Evolutionary conservation across 2,113 vertebrate genomes (phyloP).

Genomic region (Hemicordylus capensis): DNA sequence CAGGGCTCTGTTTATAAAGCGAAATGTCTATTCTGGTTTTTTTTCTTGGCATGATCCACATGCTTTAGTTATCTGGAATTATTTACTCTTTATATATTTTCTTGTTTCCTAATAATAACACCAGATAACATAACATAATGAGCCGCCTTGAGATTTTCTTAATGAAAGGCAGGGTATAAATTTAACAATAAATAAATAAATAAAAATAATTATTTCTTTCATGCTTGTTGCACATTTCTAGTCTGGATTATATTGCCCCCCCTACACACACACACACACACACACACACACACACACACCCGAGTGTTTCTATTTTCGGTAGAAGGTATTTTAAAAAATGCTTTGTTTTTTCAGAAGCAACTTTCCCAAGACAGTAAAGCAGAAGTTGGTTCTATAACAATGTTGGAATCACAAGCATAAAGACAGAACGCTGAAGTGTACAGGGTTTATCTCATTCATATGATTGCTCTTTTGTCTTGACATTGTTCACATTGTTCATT

Average conservation of each 20-base stretch:
- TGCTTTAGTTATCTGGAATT: too few relatives aligned
- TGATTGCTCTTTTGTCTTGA: background rate
- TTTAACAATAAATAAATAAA: too few relatives aligned
- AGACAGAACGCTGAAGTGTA: background rate
- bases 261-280: background rate
- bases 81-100: too few relatives aligned
- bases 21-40: too few relatives aligned
- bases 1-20: background rate
- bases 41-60: too few relatives aligned
- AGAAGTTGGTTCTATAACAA: background rate
- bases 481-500: conserved; percentile 12
- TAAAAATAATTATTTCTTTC: background rate
- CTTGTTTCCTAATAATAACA: too few relatives aligned
- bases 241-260: background rate
- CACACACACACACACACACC: too few relatives aligned
- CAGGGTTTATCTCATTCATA: conserved; percentile 3
- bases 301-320: too few relatives aligned
- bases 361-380: background rate
- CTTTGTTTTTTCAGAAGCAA: background rate
- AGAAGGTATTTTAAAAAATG: too few relatives aligned
- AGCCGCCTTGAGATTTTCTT: too few relatives aligned
- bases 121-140: too few relatives aligned
- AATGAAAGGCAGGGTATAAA: too few relatives aligned
- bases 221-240: background rate
- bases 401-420: background rate